Evolutionary conservation across 2,113 vertebrate genomes (phyloP), one percentile per base, ranked within the genome.

Genomic region (Gorsachius goisagi): DNA sequence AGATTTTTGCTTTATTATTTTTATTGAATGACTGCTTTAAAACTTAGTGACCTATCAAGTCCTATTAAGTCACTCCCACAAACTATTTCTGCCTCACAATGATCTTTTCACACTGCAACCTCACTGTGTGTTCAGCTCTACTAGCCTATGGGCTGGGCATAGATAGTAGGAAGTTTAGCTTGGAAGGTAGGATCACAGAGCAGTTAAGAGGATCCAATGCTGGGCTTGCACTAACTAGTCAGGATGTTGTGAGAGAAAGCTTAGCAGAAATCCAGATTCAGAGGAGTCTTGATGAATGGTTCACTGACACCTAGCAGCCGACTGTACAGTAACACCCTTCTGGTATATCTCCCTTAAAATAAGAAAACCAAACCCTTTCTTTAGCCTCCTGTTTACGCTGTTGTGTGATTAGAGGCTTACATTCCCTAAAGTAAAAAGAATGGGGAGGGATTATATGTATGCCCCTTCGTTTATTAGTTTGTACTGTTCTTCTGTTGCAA

Each of bases 351-450:
- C n/a, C 39, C 6, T 21, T 23, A 35, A 69, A 86, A 64, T 59
- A 47, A 44, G 15, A 24, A 83, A 64, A n/a, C 5, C 1, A 3
- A 16, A 7, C 4, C 4, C 2, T 5, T 1, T 15, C 50, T 58
- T 71, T 37, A 76, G 45, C 22, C 10, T 76, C 50, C 32, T 1
- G 9, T 24, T 72, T 69, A n/a, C 17, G 33, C 13, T 32, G 23
- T 35, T 41, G 39, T 32, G 9, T 49, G 45, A 88, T 30, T 53
- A 45, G 35, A 37, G 5, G 9, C 20, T 69, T 44, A 7, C 2
- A 24, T 89, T 39, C n/a, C 53, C 53, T 24, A 33, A 53, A 85
- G 12, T 12, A 56, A 68, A 41, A 77, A 69, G 16, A 75, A 64
- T 11, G 19, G 8, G 16, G 35, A 72, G 59, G 47, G 26, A 27